Conservation (phyloP, 1,140 invertebrate genomes). For the Lepidurus apus region DNA sequence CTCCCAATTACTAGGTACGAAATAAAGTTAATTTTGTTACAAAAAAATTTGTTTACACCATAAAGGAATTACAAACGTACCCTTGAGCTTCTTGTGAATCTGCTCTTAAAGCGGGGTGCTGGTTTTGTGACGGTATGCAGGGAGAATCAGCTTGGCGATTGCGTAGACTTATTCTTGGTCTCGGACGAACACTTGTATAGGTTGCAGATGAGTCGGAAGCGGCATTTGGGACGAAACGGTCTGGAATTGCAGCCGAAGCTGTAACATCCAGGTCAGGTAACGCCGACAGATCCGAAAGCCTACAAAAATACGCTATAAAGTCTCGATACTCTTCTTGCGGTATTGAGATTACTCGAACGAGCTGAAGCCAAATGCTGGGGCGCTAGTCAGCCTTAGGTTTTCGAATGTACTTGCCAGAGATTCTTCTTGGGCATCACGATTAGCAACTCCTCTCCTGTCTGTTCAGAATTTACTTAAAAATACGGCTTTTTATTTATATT, state of each 20-base stretch:
- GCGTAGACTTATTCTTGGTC: too few species aligned
- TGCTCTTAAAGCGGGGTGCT: background rate
- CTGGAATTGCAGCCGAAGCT: background rate
- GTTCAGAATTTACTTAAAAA: background rate
- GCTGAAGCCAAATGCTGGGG: conserved; percentile 36
- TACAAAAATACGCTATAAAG: background rate
- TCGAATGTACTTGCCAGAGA: conserved; percentile 35
- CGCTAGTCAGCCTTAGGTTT: conserved; percentile 36
- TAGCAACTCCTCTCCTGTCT: conserved; percentile 32
- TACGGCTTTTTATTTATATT: background rate
- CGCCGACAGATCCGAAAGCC: background rate
- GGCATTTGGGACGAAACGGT: background rate
- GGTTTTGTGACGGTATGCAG: too few species aligned
- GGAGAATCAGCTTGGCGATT: too few species aligned
- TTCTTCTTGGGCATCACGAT: conserved; percentile 31
- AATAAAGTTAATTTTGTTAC: background rate
- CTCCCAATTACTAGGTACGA: background rate
- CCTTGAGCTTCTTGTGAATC: background rate
- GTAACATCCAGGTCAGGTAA: background rate
- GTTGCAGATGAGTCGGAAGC: too few species aligned
- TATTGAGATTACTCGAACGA: conserved; percentile 34
- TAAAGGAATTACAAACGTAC: background rate
- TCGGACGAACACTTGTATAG: too few species aligned
- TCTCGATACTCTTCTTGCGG: background rate
- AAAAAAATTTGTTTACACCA: background rate